phyloP scores from a whole-genome alignment of 64 coral and sea anemone genomes.

The Montipora foliosa region DNA sequence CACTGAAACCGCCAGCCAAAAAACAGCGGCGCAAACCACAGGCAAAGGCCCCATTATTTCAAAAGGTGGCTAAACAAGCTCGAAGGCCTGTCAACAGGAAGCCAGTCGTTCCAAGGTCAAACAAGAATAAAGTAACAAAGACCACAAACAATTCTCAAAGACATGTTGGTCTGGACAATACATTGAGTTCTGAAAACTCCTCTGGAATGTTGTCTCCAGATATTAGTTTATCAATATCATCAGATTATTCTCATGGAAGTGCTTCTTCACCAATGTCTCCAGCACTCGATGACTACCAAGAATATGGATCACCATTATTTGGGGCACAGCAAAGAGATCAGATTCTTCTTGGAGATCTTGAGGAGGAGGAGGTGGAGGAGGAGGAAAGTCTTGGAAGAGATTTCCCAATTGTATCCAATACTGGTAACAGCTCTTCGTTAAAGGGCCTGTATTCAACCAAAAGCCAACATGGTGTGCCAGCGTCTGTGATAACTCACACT shows the following conservation, averaged over 20 bases:
- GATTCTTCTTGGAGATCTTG: conserved; percentile 73
- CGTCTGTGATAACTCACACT: conserved; percentile 81
- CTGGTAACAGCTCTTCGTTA: conserved; percentile 38
- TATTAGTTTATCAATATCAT: conserved; percentile 67
- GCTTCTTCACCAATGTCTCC: conserved; percentile 67
- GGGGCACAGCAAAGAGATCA: conserved; percentile 79
- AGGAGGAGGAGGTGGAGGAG: conserved; percentile 65
- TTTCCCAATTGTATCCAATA: conserved; percentile 58
- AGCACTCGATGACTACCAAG: conserved; percentile 72
- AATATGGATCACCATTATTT: conserved; percentile 86
- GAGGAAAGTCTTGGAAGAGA: conserved; percentile 49
- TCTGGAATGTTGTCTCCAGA: conserved; percentile 73
- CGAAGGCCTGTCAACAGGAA: conserved; percentile 71
- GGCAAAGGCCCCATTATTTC: conserved; percentile 63
- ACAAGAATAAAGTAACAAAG: conserved; percentile 59
- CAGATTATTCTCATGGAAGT: conserved; percentile 89
- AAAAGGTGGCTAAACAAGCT: conserved; percentile 45
- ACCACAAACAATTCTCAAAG: conserved; percentile 44
- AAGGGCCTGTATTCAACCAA: conserved; percentile 25
- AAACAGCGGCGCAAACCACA: conserved; percentile 84
- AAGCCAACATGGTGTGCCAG: conserved; percentile 62
- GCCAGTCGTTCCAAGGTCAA: conserved; percentile 60
- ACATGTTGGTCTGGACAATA: conserved; percentile 40
- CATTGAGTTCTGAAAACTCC: conserved; percentile 72
- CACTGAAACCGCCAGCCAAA: conserved; percentile 71